A percentile compares a stretch with the other conserved stretches of the same genome.
Conservation (phyloP, 2,113 vertebrate species). For the Pomatorhinus ruficollis region DNA sequence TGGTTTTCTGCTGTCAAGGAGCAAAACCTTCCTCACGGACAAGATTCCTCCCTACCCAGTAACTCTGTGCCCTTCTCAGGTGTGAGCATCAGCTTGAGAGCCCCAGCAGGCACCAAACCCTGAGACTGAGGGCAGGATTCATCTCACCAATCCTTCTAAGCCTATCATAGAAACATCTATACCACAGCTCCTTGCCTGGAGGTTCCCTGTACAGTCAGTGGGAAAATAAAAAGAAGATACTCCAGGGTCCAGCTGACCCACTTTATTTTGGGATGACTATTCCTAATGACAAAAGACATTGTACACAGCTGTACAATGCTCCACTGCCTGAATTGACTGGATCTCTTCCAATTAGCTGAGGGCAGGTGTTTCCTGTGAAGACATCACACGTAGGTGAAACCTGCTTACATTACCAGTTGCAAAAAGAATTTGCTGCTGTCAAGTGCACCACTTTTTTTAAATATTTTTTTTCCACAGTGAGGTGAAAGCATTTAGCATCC, state of each 20-base stretch:
- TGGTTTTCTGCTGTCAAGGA: neutral
- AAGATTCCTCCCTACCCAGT: neutral
- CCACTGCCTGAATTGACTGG: neutral
- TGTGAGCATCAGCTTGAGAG: neutral
- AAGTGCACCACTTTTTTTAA: neutral
- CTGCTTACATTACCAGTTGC: neutral
- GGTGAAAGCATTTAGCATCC: conserved; percentile 23
- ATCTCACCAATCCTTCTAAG: neutral
- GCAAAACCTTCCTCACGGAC: neutral
- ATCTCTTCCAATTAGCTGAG: neutral
- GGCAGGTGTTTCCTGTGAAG: neutral
- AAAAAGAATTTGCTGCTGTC: conserved; percentile 19
- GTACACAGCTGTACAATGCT: neutral
- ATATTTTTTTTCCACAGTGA: neutral
- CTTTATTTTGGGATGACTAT: neutral
- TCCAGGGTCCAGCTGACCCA: neutral
- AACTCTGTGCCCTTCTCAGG: neutral
- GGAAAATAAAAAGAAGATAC: neutral
- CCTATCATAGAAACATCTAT: neutral
- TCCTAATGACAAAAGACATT: neutral
- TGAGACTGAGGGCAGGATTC: neutral
- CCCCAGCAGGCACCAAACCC: neutral
- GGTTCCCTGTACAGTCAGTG: neutral
- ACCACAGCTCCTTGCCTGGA: neutral
- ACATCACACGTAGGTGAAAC: neutral